Evolutionary conservation across 2,888 invertebrate genomes (phyloP).

Genomic region (Euphydryas editha): DNA sequence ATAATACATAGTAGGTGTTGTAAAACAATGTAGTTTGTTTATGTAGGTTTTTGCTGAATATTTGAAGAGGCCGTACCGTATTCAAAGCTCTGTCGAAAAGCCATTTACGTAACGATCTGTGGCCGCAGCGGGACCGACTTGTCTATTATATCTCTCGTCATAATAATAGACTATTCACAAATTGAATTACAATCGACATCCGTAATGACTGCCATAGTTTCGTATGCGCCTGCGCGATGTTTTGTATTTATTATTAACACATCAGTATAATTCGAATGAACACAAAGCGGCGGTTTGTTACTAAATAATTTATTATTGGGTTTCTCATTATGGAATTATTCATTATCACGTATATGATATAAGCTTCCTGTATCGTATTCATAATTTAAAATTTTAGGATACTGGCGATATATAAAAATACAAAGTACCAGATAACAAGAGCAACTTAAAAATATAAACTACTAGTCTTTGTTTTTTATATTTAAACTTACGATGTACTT

Average conservation of each 20-base stretch:
- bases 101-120: slow-evolving; percentile 67
- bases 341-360: neutral
- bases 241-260: neutral
- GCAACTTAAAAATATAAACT: neutral
- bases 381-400: neutral
- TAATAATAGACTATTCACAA: slow-evolving; percentile 60
- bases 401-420: neutral
- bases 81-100: slow-evolving; percentile 47
- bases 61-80: slow-evolving; percentile 33
- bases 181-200: slow-evolving; percentile 58
- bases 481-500: too few species aligned
- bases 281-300: neutral
- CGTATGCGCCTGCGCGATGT: neutral
- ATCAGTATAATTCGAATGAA: neutral
- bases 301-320: neutral
- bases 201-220: slow-evolving; percentile 5
- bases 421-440: neutral
- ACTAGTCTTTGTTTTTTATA: neutral
- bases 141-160: slow-evolving; percentile 54
- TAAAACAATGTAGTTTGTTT: slow-evolving; percentile 30
- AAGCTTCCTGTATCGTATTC: neutral
- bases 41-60: slow-evolving; percentile 32
- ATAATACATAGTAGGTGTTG: too few species aligned
- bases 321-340: neutral
- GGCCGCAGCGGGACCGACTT: slow-evolving; percentile 53